phyloP scores from a whole-genome alignment of 2,797 vertebrate species.

The Squalus acanthias region DNA sequence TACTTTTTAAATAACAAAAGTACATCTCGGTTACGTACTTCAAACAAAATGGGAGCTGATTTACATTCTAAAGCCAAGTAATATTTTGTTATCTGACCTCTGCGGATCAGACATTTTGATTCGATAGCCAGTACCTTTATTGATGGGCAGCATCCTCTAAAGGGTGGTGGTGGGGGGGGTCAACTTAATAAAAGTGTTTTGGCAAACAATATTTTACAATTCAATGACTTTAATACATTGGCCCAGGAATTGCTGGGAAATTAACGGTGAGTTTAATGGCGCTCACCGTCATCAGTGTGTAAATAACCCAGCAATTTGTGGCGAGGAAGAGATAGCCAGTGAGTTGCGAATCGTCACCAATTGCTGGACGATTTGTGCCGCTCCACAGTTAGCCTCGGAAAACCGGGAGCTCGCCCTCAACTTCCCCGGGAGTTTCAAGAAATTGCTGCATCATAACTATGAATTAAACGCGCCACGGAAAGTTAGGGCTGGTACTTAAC shows the following conservation, averaged over 20 bases:
- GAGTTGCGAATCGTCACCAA: neutral
- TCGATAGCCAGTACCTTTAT: neutral
- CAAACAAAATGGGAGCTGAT: neutral
- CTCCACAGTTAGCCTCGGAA: neutral
- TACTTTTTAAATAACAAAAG: neutral
- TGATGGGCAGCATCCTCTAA: neutral
- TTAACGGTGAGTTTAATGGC: neutral
- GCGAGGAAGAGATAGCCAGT: neutral
- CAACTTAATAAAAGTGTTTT: neutral
- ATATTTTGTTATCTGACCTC: conserved; percentile 4
- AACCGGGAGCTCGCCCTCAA: neutral
- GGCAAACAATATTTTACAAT: neutral
- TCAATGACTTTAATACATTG: neutral
- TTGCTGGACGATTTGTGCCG: neutral
- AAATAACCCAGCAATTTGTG: neutral
- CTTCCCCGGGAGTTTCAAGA: neutral
- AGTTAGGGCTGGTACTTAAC: no score
- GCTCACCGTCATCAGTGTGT: no score
- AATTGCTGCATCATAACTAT: neutral
- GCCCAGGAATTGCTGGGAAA: neutral
- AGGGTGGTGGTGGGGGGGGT: neutral
- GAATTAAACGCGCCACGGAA: neutral
- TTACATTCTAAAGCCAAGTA: neutral
- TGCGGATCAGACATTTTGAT: neutral
- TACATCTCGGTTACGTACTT: neutral